A percentile compares a stretch with the other conserved stretches of the same genome.
These are phyloP conservation scores for Antennarius striatus DNA, from an alignment of 2,113 vertebrate species.

Conservation along the genomic window DNA sequence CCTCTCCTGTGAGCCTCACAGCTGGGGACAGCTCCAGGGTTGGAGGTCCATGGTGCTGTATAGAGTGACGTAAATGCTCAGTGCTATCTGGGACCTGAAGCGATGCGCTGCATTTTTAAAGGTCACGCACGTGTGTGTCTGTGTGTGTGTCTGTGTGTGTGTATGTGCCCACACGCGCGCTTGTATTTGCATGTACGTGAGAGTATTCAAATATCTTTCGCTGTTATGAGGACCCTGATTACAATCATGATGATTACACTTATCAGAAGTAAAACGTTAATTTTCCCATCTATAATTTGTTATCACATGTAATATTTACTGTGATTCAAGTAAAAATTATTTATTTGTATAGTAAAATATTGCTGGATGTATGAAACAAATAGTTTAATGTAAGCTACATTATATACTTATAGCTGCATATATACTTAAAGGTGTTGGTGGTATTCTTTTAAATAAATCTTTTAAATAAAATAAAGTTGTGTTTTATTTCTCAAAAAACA, in stretches of 20 bases:
- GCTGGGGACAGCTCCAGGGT: constrained; percentile 13
- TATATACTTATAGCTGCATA: too few species aligned
- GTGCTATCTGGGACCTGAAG: constrained; percentile 44
- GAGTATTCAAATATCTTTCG: constrained; percentile 30
- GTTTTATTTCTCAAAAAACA: too few species aligned
- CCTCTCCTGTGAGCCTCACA: constrained; percentile 27
- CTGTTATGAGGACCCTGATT: constrained; percentile 17
- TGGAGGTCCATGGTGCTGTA: constrained; percentile 23
- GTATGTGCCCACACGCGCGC: background rate
- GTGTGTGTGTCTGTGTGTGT: constrained; percentile 8
- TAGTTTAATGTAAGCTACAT: too few species aligned
- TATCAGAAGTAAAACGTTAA: constrained; percentile 16
- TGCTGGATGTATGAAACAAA: too few species aligned
- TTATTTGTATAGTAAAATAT: background rate
- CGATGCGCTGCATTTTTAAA: constrained; percentile 47
- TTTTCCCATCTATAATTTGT: background rate
- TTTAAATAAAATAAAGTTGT: too few species aligned
- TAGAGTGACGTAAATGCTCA: constrained; percentile 46
- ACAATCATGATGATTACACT: background rate
- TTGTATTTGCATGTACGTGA: too few species aligned
- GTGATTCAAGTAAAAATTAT: background rate
- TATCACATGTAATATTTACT: background rate
- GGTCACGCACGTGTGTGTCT: constrained; percentile 20
- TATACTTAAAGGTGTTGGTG: too few species aligned
- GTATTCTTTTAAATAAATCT: too few species aligned